phyloP scores from a whole-genome alignment of 2,888 invertebrate species.

The Meteorus cinctellus region DNA sequence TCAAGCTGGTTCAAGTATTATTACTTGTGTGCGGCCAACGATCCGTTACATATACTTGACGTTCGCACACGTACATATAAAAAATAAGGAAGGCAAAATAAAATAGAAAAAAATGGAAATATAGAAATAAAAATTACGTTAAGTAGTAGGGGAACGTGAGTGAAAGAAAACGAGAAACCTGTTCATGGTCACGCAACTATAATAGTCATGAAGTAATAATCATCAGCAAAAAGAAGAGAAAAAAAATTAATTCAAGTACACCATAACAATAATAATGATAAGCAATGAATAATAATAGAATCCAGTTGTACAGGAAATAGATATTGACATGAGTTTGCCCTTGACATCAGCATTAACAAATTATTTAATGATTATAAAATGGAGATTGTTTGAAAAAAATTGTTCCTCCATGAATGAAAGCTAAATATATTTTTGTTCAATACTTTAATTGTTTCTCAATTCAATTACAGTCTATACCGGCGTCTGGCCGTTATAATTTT shows the following conservation, averaged over 20 bases:
- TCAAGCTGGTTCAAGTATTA: constrained; percentile 2
- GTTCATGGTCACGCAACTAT: constrained; percentile 3
- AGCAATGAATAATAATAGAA: background rate
- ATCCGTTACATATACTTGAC: background rate
- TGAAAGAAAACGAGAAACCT: background rate
- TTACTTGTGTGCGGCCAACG: constrained; percentile 2
- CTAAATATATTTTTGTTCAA: no score
- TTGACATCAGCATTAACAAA: no score
- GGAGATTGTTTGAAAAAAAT: no score
- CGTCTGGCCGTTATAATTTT: no score
- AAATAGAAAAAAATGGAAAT: background rate
- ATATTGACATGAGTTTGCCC: background rate
- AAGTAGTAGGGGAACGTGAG: background rate
- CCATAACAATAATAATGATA: background rate
- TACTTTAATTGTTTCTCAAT: no score
- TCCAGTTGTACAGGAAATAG: background rate
- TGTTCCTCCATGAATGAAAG: no score
- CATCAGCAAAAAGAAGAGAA: background rate
- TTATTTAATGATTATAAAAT: no score
- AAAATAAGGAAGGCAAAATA: background rate
- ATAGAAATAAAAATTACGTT: background rate
- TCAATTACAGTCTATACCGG: no score
- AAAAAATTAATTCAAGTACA: constrained; percentile 4
- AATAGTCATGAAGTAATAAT: background rate
- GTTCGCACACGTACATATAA: background rate